These are phyloP conservation scores for Phyllostomus discolor DNA, from an alignment of 2,113 vertebrate genomes.

Conservation along the genomic window DNA sequence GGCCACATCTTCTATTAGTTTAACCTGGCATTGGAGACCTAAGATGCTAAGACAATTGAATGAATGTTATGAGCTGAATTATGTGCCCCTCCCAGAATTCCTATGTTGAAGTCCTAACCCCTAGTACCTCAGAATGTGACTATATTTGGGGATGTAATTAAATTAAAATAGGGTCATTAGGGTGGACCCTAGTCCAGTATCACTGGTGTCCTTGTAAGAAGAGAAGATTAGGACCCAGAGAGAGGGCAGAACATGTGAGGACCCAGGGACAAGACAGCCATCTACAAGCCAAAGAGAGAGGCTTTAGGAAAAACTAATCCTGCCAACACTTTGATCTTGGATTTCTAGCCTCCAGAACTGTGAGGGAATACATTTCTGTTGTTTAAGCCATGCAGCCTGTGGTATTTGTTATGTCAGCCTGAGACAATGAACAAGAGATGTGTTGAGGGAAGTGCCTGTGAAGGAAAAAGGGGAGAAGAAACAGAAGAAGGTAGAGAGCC, in stretches of 20 bases:
- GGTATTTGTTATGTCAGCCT: background rate
- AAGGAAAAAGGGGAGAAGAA: background rate
- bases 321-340: background rate
- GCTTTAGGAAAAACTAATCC: background rate
- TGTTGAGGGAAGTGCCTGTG: background rate
- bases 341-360: background rate
- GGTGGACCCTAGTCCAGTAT: background rate
- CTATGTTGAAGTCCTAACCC: background rate
- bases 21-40: background rate
- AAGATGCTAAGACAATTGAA: background rate
- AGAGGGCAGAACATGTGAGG: background rate
- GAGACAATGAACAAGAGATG: background rate
- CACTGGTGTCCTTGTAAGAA: background rate
- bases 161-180: background rate
- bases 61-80: background rate
- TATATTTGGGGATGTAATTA: background rate
- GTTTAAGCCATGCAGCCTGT: background rate
- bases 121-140: background rate
- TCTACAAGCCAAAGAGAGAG: background rate
- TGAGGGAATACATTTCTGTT: background rate
- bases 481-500: background rate
- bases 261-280: background rate
- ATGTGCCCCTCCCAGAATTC: background rate
- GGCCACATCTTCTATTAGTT: background rate
- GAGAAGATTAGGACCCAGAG: background rate